Evolutionary conservation across 2,113 vertebrate species (phyloP).

Genomic region (Phocoena phocoena): DNA sequence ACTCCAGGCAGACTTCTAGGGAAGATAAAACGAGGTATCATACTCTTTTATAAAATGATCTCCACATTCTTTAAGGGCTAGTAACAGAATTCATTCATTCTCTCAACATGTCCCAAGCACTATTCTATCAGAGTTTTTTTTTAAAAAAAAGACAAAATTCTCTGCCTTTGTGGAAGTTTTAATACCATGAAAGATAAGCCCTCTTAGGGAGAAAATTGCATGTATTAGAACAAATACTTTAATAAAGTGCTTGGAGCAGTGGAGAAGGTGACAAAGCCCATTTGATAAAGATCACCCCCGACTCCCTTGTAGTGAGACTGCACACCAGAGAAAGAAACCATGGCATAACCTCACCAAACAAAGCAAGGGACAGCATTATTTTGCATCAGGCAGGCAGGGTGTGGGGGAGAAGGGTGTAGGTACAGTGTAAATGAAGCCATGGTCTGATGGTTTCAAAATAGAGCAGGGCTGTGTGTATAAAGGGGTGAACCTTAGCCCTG

Average conservation of each 20-base stretch:
- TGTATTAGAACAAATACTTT: not conserved
- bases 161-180: not conserved
- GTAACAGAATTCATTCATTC: not conserved
- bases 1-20: not conserved
- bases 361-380: not conserved
- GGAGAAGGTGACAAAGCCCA: not conserved
- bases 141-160: not conserved
- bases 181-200: not conserved
- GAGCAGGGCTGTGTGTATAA: not conserved
- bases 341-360: not conserved
- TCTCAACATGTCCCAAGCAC: not conserved
- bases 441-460: not conserved
- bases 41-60: not conserved
- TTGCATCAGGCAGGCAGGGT: not conserved
- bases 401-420: not conserved
- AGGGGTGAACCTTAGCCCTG: not conserved
- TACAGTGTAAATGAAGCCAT: constrained; percentile 20
- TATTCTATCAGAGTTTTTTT: not conserved
- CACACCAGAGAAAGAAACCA: not conserved
- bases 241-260: constrained; percentile 1
- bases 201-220: not conserved
- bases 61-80: not conserved
- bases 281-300: not conserved
- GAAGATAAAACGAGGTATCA: not conserved
- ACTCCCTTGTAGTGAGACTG: not conserved